Conservation (phyloP, 1,140 invertebrate species). For the Pogonomyrmex barbatus region DNA sequence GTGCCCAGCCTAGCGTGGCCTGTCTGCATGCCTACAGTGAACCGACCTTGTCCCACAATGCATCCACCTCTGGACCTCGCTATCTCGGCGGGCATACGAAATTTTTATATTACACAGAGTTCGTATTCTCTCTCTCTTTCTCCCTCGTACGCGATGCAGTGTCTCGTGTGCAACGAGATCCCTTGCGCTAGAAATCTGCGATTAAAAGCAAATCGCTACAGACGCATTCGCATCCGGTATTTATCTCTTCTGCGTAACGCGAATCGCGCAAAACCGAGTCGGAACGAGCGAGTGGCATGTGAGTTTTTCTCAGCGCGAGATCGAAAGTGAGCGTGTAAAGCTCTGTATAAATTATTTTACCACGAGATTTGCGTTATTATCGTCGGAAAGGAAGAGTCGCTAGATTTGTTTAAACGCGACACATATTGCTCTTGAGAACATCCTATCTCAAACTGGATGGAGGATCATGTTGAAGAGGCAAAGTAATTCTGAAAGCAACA, state of each 20-base stretch:
- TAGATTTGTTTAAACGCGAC: conserved; percentile 8
- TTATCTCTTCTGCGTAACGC: conserved; percentile 32
- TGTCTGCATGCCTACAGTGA: conserved; percentile 66
- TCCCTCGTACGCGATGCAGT: background rate
- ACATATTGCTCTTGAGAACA: background rate
- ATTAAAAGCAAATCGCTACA: conserved; percentile 36
- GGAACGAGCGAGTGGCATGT: conserved; percentile 9
- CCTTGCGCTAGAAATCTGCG: background rate
- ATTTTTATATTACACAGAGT: conserved; percentile 55
- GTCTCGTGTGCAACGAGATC: background rate
- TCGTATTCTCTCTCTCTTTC: too few species aligned
- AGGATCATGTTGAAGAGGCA: background rate
- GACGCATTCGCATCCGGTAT: conserved; percentile 19
- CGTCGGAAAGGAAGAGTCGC: conserved; percentile 12
- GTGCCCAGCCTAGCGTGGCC: conserved; percentile 74
- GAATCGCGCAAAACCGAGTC: conserved; percentile 1
- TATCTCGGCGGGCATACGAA: background rate
- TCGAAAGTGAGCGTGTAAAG: conserved; percentile 30
- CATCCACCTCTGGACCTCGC: conserved; percentile 48
- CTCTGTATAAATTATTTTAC: conserved; percentile 30
- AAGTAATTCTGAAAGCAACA: background rate
- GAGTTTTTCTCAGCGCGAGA: conserved; percentile 28
- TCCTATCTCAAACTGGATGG: too few species aligned
- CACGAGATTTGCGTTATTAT: conserved; percentile 25
- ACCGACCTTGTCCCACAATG: conserved; percentile 78